Base-by-base conservation (phyloP, 2,113 vertebrate genomes). In the Addax nasomaculatus region DNA sequence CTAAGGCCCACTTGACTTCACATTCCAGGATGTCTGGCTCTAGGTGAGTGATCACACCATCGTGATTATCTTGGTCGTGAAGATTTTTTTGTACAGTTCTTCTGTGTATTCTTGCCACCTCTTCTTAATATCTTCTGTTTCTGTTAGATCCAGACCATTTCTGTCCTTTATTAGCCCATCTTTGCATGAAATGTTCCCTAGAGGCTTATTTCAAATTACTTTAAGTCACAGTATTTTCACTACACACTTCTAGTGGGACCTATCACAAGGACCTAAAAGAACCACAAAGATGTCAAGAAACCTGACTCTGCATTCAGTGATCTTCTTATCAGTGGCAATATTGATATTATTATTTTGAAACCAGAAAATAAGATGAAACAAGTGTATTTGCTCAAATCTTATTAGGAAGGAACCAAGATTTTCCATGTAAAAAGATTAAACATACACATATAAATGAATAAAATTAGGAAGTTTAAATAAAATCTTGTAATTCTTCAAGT, bases 401-500 rank as follows among this genome's bases (percentile, higher is more conserved):
- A 10, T 90, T 90, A 62, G 33, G 33, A 94, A 45, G 67, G 5
- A 89, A 43, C 21, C 29, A 62, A 43, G 47, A n/a, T 13, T 90
- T 85, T 79, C 81, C 81, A 36, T 51, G 13, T 64, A 73, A 67
- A 17, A 12, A 91, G 55, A 91, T 36, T 89, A 94, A 96, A 88
- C 10, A 76, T 21, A 89, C 49, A 96, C 19, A 47, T 39, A 43
- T 76, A 73, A 85, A 81, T 73, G 58, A 91, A 79, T 64, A 76
- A 95, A 96, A 39, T 94, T 14, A 85, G 17, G 21, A 84, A 78
- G 51, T 78, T 96, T 70, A 86, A 95, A 89, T 83, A 70, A 79
- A 93, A 96, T 45, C 43, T 15, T 36, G 0, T 47, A 81, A 70
- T 62, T 86, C 43, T 86, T 95, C 36, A 93, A 92, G 21, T 89